A percentile compares a stretch with the other conserved stretches of the same genome.
These are phyloP conservation scores for Anolis sagrei DNA, from an alignment of 2,113 vertebrate genomes.

Conservation along the genomic window DNA sequence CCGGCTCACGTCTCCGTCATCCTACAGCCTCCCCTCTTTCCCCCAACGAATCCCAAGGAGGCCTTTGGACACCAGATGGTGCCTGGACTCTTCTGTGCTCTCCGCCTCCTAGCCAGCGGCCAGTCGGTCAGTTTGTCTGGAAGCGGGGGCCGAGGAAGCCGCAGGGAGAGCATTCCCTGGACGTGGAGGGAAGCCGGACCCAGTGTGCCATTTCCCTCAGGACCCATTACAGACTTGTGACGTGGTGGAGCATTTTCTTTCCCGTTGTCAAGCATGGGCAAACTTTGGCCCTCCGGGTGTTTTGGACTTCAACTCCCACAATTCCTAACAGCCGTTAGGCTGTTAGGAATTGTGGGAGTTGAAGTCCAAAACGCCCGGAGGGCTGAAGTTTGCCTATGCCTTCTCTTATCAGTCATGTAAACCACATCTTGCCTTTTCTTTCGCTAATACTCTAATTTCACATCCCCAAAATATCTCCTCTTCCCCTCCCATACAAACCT, in stretches of 20 bases:
- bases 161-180: not conserved
- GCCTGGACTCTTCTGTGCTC: not conserved
- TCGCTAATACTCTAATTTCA: not conserved
- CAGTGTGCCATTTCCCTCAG: not conserved
- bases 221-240: not conserved
- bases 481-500: not conserved
- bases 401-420: not conserved
- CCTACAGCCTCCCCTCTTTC: not conserved
- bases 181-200: not conserved
- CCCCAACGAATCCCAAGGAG: not conserved
- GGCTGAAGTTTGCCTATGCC: too few species aligned
- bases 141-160: accelerated
- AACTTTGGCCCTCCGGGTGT: too few species aligned
- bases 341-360: too few species aligned
- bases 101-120: not conserved
- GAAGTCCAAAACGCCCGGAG: too few species aligned
- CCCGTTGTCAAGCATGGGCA: too few species aligned
- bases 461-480: not conserved
- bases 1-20: not conserved
- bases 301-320: too few species aligned
- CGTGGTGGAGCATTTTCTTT: too few species aligned
- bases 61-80: not conserved
- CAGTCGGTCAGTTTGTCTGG: not conserved
- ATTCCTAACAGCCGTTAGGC: too few species aligned
- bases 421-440: not conserved